Evolutionary conservation across 2,888 invertebrate species (phyloP), one percentile per base, ranked within the genome.

Genomic region (Eupithecia pulchellata): DNA sequence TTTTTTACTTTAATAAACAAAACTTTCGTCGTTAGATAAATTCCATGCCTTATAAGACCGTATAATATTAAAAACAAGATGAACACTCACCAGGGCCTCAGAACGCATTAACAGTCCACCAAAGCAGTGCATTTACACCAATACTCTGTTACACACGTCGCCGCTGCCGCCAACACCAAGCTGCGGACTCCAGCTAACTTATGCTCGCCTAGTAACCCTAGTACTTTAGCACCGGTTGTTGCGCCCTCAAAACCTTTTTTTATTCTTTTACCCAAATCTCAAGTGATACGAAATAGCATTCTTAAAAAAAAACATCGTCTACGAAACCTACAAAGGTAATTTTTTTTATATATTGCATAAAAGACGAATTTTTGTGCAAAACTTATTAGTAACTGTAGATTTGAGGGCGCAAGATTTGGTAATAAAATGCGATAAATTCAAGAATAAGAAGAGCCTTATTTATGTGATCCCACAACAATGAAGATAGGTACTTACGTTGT

Each of bases 101-200:
- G 90, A 89, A 91, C 91, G 92, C 89, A 93, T 91, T 92, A 92
- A 91, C 93, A 92, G 91, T 92, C 89, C 93, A 94, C 93, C 93
- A 93, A 94, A 94, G 93, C 93, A 92, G 93, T 94, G 93, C 92
- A 92, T 91, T 92, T 92, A 93, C 91, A 92, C 93, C 93, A 88
- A 88, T 88, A 89, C 84, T 88, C 87, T 85, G 91, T 92, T 92
- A 92, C 90, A 91, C 91, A 91, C 91, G 89, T 80, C 90, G 92
- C 82, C 84, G 90, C 79, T 72, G 89, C 88, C 87, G 88, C 89
- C 91, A 88, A 88, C 92, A 93, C 92, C 93, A 94, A 94, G 93
- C 92, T 91, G 91, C 92, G 91, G 92, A 91, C 91, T 91, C 89
- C 87, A 91, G 90, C 89, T 91, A 89, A 89, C 90, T 89, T 91